Evolutionary conservation across 2,888 invertebrate genomes (phyloP).

Genomic region (Sminthurinus aureus): DNA sequence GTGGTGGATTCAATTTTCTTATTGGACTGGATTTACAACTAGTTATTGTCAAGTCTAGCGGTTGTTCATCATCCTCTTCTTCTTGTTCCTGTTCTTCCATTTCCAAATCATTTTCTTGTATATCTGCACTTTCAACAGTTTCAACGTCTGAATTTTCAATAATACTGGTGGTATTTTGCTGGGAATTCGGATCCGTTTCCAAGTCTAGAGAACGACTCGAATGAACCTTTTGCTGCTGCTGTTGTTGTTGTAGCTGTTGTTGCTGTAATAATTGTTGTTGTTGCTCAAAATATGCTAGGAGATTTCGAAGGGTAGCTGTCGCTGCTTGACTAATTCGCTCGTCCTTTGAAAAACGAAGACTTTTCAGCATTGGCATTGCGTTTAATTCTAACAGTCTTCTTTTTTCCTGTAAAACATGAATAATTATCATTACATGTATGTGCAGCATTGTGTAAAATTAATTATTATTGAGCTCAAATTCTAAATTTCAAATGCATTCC

Average conservation of each 20-base stretch:
- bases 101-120: no score
- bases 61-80: conserved; percentile 38
- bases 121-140: no score
- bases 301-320: conserved; percentile 91
- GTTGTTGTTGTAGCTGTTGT: no score
- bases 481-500: no score
- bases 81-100: no score
- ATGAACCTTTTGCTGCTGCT: no score
- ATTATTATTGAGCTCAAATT: no score
- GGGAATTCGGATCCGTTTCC: no score
- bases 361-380: conserved; percentile 89
- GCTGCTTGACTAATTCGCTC: conserved; percentile 98
- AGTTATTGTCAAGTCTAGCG: conserved; percentile 47
- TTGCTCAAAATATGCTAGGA: conserved; percentile 66
- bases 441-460: no score
- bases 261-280: not conserved
- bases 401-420: conserved; percentile 75
- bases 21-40: conserved; percentile 5
- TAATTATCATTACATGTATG: not conserved
- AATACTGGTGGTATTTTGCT: not conserved
- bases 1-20: conserved; percentile 37
- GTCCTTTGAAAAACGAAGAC: conserved; percentile 93
- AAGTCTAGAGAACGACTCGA: no score
- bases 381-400: conserved; percentile 90
- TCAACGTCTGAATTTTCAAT: not conserved